These are phyloP conservation scores for Portevinia maculata DNA, from an alignment of 2,888 invertebrate species.

Conservation along the genomic window DNA sequence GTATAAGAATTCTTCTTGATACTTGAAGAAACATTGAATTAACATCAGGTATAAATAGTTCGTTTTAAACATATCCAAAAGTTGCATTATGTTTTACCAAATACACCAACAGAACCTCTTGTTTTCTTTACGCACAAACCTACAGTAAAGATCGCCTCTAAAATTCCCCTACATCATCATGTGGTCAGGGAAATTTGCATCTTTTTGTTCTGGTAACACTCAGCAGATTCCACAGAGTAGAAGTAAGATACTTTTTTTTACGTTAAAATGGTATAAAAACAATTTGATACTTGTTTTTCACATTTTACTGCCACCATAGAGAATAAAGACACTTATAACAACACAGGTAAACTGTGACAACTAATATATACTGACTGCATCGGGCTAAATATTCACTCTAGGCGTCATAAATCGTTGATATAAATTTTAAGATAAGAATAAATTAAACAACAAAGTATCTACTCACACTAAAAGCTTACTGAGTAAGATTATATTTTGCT, in stretches of 20 bases:
- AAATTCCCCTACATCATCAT: too few species aligned
- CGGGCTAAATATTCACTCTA: conserved; percentile 14
- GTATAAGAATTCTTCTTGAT: too few species aligned
- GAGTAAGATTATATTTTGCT: conserved; percentile 25
- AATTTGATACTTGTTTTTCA: conserved; percentile 17
- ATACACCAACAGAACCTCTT: too few species aligned
- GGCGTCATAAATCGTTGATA: conserved; percentile 36
- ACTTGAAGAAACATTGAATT: too few species aligned
- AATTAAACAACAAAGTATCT: conserved; percentile 28
- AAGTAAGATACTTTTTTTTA: neutral
- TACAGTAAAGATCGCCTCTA: too few species aligned
- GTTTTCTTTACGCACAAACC: too few species aligned
- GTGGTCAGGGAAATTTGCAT: conserved; percentile 17
- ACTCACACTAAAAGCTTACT: conserved; percentile 41
- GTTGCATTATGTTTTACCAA: too few species aligned
- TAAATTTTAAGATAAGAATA: conserved; percentile 53
- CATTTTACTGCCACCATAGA: conserved; percentile 15
- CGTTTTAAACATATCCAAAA: too few species aligned
- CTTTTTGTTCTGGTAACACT: conserved; percentile 26
- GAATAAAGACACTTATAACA: conserved; percentile 17
- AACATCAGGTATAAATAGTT: too few species aligned
- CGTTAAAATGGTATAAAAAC: conserved; percentile 46
- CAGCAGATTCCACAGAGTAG: conserved; percentile 3
- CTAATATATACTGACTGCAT: conserved; percentile 52
- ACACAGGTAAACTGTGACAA: conserved; percentile 42